A percentile compares a stretch with the other conserved stretches of the same genome.
Evolutionary conservation across 2,888 invertebrate species (phyloP).

Genomic region (Tanaodytes sp.): DNA sequence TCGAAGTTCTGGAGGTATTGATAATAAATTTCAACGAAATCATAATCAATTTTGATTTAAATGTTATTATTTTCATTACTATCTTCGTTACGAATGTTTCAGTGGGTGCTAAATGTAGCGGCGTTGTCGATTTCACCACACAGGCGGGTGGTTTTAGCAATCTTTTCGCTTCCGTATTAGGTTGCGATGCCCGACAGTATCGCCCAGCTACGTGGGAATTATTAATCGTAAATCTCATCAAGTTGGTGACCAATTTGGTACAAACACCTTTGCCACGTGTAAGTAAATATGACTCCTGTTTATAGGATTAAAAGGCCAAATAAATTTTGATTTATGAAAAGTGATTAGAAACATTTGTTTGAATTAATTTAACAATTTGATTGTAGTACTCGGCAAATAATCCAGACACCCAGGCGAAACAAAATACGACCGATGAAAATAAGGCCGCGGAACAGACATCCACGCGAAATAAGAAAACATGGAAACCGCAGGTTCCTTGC

Average conservation of each 20-base stretch:
- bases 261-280: slow-evolving; percentile 77
- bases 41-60: neutral
- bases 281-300: too few species aligned
- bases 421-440: slow-evolving; percentile 83
- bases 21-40: slow-evolving; percentile 3
- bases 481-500: slow-evolving; percentile 76
- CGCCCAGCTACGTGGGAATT: slow-evolving; percentile 82
- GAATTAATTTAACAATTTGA: slow-evolving; percentile 5
- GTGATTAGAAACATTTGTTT: slow-evolving; percentile 12
- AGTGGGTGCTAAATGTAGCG: slow-evolving; percentile 71
- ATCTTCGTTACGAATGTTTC: too few species aligned
- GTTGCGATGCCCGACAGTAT: slow-evolving; percentile 78
- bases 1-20: slow-evolving; percentile 64
- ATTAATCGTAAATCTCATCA: slow-evolving; percentile 81
- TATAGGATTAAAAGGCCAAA: too few species aligned
- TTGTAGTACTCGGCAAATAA: slow-evolving; percentile 34
- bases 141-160: slow-evolving; percentile 81
- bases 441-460: slow-evolving; percentile 78
- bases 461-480: slow-evolving; percentile 58
- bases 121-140: slow-evolving; percentile 69
- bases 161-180: slow-evolving; percentile 82
- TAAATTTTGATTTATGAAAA: too few species aligned
- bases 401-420: slow-evolving; percentile 60
- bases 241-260: slow-evolving; percentile 78
- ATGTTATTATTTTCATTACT: too few species aligned